Conservation (phyloP, 2,888 invertebrate species). For the Drosophila prolongata region DNA sequence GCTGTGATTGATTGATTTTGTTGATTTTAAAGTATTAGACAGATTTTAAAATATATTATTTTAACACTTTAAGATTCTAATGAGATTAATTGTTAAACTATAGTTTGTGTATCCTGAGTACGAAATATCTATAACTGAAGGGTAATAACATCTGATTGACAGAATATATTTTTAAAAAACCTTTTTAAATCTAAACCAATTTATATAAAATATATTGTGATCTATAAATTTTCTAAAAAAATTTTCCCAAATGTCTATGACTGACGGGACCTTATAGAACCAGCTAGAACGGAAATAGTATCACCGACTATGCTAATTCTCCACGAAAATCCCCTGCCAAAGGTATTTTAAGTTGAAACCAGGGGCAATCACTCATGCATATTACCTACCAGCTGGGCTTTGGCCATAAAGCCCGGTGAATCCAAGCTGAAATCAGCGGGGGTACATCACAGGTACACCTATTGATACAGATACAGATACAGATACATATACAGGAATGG, state of each 20-base stretch:
- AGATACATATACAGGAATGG: conserved; percentile 9
- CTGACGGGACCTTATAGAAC: background rate
- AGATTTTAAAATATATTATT: no score
- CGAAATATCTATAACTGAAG: no score
- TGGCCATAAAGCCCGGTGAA: conserved; percentile 30
- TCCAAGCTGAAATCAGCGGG: conserved; percentile 9
- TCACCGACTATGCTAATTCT: conserved; percentile 8
- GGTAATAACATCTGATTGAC: no score
- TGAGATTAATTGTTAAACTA: no score
- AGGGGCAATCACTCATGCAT: conserved; percentile 25
- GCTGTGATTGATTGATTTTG: no score
- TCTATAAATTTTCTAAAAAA: background rate
- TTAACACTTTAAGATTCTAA: no score
- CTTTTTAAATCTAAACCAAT: no score
- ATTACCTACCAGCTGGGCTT: conserved; percentile 37
- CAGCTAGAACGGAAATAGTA: background rate
- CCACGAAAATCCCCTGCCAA: conserved; percentile 10
- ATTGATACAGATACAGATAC: background rate
- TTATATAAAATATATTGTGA: background rate
- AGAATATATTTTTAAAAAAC: no score
- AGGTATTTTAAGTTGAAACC: conserved; percentile 13
- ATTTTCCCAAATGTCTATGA: background rate
- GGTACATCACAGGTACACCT: conserved; percentile 3
- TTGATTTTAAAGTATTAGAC: no score
- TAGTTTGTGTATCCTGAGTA: no score